A percentile compares a stretch with the other conserved stretches of the same genome.
Conservation (phyloP, 1,140 invertebrate species). For the Drosophila kohkoa region DNA sequence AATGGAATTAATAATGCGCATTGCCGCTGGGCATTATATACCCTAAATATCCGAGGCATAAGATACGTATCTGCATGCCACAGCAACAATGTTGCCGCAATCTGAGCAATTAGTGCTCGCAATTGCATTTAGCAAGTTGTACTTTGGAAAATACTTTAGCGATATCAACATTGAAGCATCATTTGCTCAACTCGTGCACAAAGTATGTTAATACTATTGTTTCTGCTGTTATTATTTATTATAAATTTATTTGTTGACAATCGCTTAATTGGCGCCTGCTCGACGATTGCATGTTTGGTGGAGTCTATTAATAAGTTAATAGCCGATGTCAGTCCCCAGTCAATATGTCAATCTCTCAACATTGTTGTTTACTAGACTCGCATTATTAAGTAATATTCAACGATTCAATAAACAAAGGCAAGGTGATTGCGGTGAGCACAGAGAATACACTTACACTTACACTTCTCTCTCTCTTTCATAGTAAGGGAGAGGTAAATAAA, state of each 20-base stretch:
- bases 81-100: background rate
- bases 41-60: background rate
- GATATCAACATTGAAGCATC: conserved; percentile 20
- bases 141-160: conserved; percentile 21
- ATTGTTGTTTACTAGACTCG: conserved; percentile 19
- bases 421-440: background rate
- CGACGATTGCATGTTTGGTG: conserved; percentile 57
- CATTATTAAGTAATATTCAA: conserved; percentile 35
- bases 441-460: no score
- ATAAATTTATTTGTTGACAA: conserved; percentile 72
- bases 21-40: conserved; percentile 30
- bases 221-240: conserved; percentile 39
- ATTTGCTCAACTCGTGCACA: conserved; percentile 33
- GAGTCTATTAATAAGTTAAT: conserved; percentile 68
- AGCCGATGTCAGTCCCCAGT: conserved; percentile 25
- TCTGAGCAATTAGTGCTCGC: conserved; percentile 12
- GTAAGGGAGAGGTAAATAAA: no score
- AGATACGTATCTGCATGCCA: conserved; percentile 1
- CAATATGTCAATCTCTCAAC: conserved; percentile 46
- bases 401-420: background rate
- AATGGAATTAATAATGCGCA: conserved; percentile 1
- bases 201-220: conserved; percentile 41
- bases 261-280: conserved; percentile 67
- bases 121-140: conserved; percentile 17
- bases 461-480: no score